These are phyloP conservation scores for Ctenopoma multispine DNA, from an alignment of 2,797 vertebrate genomes.

Conservation along the genomic window DNA sequence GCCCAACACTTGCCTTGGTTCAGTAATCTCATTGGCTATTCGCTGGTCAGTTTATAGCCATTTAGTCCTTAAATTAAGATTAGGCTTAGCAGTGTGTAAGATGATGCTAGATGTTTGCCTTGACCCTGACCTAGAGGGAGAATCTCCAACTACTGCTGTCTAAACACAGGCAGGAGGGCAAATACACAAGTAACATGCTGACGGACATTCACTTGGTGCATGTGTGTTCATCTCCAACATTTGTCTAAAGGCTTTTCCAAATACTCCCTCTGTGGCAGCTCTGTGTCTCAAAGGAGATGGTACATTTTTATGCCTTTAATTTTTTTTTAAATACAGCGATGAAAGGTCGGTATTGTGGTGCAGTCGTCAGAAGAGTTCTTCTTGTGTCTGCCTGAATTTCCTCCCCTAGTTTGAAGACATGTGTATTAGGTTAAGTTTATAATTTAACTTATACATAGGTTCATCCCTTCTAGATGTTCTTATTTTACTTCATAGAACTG, in stretches of 20 bases:
- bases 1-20: slow-evolving; percentile 23
- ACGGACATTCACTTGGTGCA: not conserved
- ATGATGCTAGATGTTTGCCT: slow-evolving; percentile 65
- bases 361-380: no score
- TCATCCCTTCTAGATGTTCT: not conserved
- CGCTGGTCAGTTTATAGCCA: slow-evolving; percentile 45
- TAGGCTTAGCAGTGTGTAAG: slow-evolving; percentile 67
- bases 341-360: no score
- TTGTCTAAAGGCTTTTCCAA: not conserved
- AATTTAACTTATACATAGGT: no score
- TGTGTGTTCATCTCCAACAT: not conserved
- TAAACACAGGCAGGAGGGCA: slow-evolving; percentile 43
- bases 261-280: not conserved
- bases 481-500: not conserved
- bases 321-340: not conserved
- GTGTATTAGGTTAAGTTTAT: no score
- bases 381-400: no score
- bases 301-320: not conserved
- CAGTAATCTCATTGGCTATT: slow-evolving; percentile 51
- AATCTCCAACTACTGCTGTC: slow-evolving; percentile 63
- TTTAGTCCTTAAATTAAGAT: slow-evolving; percentile 64
- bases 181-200: slow-evolving; percentile 16
- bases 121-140: slow-evolving; percentile 62
- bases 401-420: no score
- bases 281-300: not conserved